A percentile compares a stretch with the other conserved stretches of the same genome.
Conservation (phyloP, 1,140 invertebrate species). For the Panagrolaimus sp. region DNA sequence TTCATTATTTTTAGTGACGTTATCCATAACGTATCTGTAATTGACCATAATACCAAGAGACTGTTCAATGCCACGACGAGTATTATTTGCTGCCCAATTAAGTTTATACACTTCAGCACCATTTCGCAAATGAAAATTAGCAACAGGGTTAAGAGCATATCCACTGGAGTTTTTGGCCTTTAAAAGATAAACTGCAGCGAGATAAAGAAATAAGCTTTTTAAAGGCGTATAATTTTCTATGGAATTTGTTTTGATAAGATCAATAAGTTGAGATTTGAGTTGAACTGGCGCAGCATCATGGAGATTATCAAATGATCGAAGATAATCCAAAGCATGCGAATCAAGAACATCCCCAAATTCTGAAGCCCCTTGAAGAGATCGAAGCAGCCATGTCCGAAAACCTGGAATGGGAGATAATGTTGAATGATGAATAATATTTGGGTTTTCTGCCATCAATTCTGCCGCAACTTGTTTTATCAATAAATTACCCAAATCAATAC, state of each 20-base stretch:
- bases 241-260: slow-evolving; percentile 12
- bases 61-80: slow-evolving; percentile 10
- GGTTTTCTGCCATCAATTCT: not conserved
- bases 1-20: not conserved
- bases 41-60: slow-evolving; percentile 12
- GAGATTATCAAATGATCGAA: not conserved
- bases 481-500: slow-evolving; percentile 16
- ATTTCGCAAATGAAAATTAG: slow-evolving; percentile 12
- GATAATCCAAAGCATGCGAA: not conserved
- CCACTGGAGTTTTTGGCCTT: not conserved
- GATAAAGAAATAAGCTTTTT: slow-evolving; percentile 4
- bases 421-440: slow-evolving; percentile 11
- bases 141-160: slow-evolving; percentile 12
- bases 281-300: not conserved
- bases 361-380: not conserved
- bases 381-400: slow-evolving; percentile 10
- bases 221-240: not conserved
- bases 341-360: slow-evolving; percentile 1
- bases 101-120: slow-evolving; percentile 14
- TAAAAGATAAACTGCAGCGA: not conserved
- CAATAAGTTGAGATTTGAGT: not conserved
- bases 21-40: slow-evolving; percentile 11
- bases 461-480: slow-evolving; percentile 11
- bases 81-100: not conserved
- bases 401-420: slow-evolving; percentile 16